Evolutionary conservation across 2,888 invertebrate species (phyloP).

Genomic region (Hipparchia sbordonii): DNA sequence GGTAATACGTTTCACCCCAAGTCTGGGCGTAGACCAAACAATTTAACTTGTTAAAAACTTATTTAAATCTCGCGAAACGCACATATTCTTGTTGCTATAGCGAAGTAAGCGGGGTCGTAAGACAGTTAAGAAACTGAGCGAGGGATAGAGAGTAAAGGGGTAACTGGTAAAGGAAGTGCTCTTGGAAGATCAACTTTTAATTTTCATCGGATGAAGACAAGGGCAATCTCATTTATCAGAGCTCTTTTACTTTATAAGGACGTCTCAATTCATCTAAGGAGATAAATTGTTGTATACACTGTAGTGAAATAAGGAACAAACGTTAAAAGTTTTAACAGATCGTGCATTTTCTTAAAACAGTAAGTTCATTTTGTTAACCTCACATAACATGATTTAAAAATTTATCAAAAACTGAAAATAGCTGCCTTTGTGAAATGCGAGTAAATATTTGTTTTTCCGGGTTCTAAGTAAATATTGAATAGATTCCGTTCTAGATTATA

Average conservation of each 20-base stretch:
- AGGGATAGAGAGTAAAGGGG: neutral
- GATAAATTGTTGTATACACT: too few species aligned
- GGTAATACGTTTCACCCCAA: slow-evolving; percentile 35
- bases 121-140: neutral
- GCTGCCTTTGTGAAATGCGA: too few species aligned
- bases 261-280: too few species aligned
- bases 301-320: too few species aligned
- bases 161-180: neutral
- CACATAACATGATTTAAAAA: too few species aligned
- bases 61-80: slow-evolving; percentile 39
- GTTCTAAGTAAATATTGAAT: too few species aligned
- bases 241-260: neutral
- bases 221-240: slow-evolving; percentile 3
- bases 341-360: too few species aligned
- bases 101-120: slow-evolving; percentile 7
- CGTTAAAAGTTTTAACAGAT: too few species aligned
- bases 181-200: neutral
- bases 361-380: too few species aligned
- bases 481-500: too few species aligned
- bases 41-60: slow-evolving; percentile 44
- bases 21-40: slow-evolving; percentile 35
- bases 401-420: too few species aligned
- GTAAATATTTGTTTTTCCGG: too few species aligned
- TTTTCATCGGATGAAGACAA: neutral
- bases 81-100: slow-evolving; percentile 35